Conservation (phyloP, 30 jellyfish, hydroid and myxozoan species). For the Clytia hemisphaerica region DNA sequence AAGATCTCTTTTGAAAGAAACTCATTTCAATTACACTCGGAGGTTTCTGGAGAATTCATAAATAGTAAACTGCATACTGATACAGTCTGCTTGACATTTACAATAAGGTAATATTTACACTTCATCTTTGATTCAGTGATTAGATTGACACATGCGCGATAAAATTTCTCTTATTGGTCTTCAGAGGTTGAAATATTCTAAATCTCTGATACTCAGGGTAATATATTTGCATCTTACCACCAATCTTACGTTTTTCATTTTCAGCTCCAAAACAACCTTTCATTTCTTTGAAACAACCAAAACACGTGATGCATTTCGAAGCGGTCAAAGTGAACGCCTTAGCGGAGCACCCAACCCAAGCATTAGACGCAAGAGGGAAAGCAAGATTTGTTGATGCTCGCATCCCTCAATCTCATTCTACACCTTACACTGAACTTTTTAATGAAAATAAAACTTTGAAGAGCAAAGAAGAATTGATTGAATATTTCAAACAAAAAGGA, state of each 20-base stretch:
- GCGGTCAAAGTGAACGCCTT: constrained; percentile 29
- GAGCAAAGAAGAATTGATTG: constrained; percentile 28
- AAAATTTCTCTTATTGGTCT: no score
- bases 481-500: constrained; percentile 36
- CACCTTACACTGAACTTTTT: constrained; percentile 55
- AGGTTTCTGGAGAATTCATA: no score
- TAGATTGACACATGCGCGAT: no score
- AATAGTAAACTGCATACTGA: no score
- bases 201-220: no score
- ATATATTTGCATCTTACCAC: no score
- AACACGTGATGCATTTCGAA: constrained; percentile 48
- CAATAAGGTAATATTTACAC: no score
- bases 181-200: no score
- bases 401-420: constrained; percentile 56
- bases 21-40: no score
- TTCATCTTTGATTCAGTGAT: no score
- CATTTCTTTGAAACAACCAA: constrained; percentile 37
- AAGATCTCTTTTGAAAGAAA: no score
- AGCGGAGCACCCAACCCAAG: constrained; percentile 38
- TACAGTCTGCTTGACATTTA: not conserved
- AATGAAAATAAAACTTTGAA: constrained; percentile 35
- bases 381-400: constrained; percentile 82
- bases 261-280: constrained; percentile 25
- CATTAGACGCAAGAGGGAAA: constrained; percentile 80
- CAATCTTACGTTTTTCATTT: no score